A percentile compares a stretch with the other conserved stretches of the same genome.
Evolutionary conservation across 2,113 vertebrate genomes (phyloP).

Genomic region (Empidonax traillii): DNA sequence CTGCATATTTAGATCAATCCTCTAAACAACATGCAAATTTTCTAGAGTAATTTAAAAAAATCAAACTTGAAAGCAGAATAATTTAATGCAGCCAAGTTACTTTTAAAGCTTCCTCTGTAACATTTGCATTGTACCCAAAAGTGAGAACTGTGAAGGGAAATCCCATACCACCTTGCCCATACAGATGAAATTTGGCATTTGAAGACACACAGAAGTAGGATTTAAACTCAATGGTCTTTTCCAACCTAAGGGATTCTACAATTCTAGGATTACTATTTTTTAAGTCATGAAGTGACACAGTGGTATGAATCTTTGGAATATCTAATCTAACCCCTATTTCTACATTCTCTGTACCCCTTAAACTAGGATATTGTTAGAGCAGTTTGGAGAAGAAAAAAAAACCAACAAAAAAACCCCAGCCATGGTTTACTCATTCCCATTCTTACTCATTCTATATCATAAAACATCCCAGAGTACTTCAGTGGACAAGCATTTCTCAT

Average conservation of each 20-base stretch:
- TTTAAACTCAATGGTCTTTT: neutral
- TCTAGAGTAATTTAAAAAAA: neutral
- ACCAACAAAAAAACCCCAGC: accelerated
- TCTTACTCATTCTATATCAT: neutral
- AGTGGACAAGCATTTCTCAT: neutral
- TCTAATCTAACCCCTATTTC: neutral
- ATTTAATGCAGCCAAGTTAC: neutral
- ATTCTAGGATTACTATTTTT: neutral
- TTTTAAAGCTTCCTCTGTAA: neutral
- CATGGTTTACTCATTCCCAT: neutral
- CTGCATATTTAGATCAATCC: neutral
- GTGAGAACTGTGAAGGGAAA: neutral
- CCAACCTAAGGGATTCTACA: neutral
- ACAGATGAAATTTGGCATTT: neutral
- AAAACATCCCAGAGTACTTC: neutral
- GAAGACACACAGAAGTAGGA: neutral
- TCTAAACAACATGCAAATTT: neutral
- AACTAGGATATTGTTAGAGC: neutral
- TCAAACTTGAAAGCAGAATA: neutral
- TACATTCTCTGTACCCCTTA: neutral
- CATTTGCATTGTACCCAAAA: neutral
- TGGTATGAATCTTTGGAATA: neutral
- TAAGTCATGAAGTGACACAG: neutral
- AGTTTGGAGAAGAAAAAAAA: neutral
- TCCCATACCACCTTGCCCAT: neutral